Base-by-base conservation (phyloP, 2,888 invertebrate genomes). In the Drosophila vallismaia region DNA sequence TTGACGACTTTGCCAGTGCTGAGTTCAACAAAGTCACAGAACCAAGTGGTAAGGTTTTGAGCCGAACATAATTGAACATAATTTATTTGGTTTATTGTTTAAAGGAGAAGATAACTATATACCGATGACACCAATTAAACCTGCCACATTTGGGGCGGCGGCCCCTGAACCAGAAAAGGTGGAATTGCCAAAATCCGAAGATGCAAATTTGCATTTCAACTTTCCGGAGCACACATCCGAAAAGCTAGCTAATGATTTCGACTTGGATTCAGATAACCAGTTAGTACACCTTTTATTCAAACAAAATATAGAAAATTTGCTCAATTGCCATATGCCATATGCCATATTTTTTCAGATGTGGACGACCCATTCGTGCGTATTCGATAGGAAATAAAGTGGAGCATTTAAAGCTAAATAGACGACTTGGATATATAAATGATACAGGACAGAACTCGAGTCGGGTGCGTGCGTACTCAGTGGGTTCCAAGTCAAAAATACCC, bases 381-480 rank as follows among this genome's bases (percentile, higher is more conserved):
- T 97, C 97, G 28, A 95, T 97, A 74, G 97, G 97, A 24, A 97
- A 96, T 57, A 94, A 95, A 76, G 95, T 96, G 2, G 95, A 95
- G 75, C 93, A 93, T 66, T 92, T 92, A 7, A 94, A 93, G 90
- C 92, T 93, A 86, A 92, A 92, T 76, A 92, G 93, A 57, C 91
- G 92, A n/a, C 88, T 92, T 63, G 92, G 90, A 71, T 91, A 91
- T 38, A 88, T 91, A 53, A 92, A 92, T 69, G 92, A 92, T 6
- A 88, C 90, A 12, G 93, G 93, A 77, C 89, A 86, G 53, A 91
- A 92, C 38, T 88, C 73, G 56, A 92, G 93, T 40, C 92, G 96
- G 55, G 95, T 94, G 48, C 93, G 96, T 77, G 96, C 96, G 5
- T 96, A 95, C 92, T 96, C 96, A 57, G 95, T 96, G 53, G 96